A percentile compares a stretch with the other conserved stretches of the same genome.
Conservation (phyloP, 2,888 invertebrate genomes). For the Colostygia pectinataria region DNA sequence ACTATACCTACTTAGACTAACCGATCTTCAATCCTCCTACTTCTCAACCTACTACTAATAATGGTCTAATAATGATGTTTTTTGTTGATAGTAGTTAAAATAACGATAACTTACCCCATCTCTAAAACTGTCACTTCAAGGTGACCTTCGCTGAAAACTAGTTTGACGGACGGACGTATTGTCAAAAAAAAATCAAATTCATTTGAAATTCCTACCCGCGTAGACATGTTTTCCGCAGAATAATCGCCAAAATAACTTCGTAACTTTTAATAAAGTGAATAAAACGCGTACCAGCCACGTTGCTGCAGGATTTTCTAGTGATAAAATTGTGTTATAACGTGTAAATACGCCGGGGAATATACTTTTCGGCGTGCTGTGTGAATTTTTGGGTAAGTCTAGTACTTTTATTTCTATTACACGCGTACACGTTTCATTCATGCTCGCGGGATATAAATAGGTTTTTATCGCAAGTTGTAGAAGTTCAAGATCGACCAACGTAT, state of each 20-base stretch:
- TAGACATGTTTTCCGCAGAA: constrained; percentile 59
- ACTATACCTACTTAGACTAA: no score
- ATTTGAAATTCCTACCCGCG: constrained; percentile 75
- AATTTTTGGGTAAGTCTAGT: constrained; percentile 55
- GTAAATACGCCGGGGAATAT: constrained; percentile 22
- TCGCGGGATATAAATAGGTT: constrained; percentile 37
- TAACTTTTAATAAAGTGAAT: constrained; percentile 44
- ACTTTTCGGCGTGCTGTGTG: constrained; percentile 32
- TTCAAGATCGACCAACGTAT: constrained; percentile 7
- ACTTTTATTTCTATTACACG: constrained; percentile 45
- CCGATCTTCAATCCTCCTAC: no score
- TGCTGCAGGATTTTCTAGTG: constrained; percentile 61
- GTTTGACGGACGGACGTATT: constrained; percentile 68
- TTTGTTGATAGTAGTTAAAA: no score
- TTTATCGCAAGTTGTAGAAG: constrained; percentile 23
- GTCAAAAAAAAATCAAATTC: constrained; percentile 64
- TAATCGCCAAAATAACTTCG: constrained; percentile 53
- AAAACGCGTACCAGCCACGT: constrained; percentile 49
- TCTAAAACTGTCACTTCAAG: constrained; percentile 64
- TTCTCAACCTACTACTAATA: no score
- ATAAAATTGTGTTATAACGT: constrained; percentile 47
- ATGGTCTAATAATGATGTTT: no score
- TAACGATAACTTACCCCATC: constrained; percentile 10
- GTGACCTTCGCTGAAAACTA: constrained; percentile 68
- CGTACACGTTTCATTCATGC: constrained; percentile 29